phyloP scores from a whole-genome alignment of 2,888 invertebrate genomes.

The Amphipoea lucens region DNA sequence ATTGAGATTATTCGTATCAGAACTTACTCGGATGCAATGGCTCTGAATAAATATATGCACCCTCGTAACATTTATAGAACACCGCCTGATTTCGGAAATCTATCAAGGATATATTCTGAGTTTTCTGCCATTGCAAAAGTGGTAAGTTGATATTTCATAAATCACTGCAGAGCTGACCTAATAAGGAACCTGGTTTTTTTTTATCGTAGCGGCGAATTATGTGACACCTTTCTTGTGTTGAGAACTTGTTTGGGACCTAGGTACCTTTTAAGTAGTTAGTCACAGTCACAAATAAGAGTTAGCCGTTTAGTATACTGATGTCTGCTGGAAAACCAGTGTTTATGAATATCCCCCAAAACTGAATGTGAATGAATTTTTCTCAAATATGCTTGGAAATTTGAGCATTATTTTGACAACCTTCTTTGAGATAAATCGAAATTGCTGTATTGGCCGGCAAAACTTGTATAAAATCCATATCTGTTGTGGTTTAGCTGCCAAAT shows the following conservation, averaged over 20 bases:
- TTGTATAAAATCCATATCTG: too few relatives aligned
- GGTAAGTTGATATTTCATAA: constrained; percentile 82
- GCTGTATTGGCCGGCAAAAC: too few relatives aligned
- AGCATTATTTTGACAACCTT: too few relatives aligned
- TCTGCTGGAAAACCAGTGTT: background rate
- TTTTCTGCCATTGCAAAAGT: constrained; percentile 93
- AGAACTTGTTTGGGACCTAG: background rate
- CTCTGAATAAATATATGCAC: constrained; percentile 96
- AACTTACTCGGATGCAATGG: constrained; percentile 81
- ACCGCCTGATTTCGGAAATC: constrained; percentile 95
- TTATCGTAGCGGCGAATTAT: background rate
- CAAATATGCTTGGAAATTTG: too few relatives aligned
- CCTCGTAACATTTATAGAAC: constrained; percentile 96
- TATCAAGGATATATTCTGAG: constrained; percentile 94
- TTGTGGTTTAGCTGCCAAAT: too few relatives aligned
- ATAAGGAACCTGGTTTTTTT: background rate
- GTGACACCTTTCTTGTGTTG: background rate
- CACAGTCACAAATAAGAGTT: background rate
- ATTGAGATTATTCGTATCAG: background rate
- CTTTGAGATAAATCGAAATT: too few relatives aligned
- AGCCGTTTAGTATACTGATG: background rate
- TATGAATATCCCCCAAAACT: background rate
- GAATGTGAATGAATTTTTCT: background rate
- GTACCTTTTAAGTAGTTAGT: background rate
- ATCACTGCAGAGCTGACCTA: background rate